Conservation (phyloP, 2,888 invertebrate species). For the Melanotus villosus region DNA sequence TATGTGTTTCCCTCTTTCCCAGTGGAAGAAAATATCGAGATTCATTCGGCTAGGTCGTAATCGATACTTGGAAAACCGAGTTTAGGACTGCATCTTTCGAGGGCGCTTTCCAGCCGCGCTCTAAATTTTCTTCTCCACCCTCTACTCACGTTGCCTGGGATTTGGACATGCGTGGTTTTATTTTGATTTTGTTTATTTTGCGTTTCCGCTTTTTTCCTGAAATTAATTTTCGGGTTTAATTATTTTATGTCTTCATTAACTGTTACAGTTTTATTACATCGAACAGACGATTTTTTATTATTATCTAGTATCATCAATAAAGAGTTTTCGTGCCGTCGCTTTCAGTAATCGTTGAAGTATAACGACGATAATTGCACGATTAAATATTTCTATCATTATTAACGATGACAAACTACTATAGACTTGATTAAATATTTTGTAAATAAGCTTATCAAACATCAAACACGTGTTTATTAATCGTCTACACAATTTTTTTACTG, state of each 20-base stretch:
- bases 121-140: constrained; percentile 54
- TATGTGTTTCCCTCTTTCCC: constrained; percentile 54
- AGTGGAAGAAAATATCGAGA: constrained; percentile 63
- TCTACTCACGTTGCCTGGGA: constrained; percentile 54
- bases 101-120: constrained; percentile 35
- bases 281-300: too few relatives aligned
- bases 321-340: too few relatives aligned
- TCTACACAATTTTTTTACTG: too few relatives aligned
- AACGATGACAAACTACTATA: too few relatives aligned
- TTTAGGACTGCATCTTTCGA: constrained; percentile 34
- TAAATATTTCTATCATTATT: too few relatives aligned
- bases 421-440: too few relatives aligned
- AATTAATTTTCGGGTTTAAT: constrained; percentile 37
- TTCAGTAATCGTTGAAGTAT: too few relatives aligned
- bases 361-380: too few relatives aligned
- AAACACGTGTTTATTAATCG: too few relatives aligned
- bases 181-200: constrained; percentile 38
- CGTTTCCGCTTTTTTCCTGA: constrained; percentile 25
- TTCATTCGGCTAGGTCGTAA: constrained; percentile 42
- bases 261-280: background rate
- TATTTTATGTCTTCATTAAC: constrained; percentile 21
- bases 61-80: constrained; percentile 41
- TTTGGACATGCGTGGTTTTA: constrained; percentile 52
- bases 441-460: too few relatives aligned
- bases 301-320: too few relatives aligned